These are phyloP conservation scores for Aphelocoma californica DNA, from an alignment of 2,797 vertebrate genomes.

Conservation along the genomic window DNA sequence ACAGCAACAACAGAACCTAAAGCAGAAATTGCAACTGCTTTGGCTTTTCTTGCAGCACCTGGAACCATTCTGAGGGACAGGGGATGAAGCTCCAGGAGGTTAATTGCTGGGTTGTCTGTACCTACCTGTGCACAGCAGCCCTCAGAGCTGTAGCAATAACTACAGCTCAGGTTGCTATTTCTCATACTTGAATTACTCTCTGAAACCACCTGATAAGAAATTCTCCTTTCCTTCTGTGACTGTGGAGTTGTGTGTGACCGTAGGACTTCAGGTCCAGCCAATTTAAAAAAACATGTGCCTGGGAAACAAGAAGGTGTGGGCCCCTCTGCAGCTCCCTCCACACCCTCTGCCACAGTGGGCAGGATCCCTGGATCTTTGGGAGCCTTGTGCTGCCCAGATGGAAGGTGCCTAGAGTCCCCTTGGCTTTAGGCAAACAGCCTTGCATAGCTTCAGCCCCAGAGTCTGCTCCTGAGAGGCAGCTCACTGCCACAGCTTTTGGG, in stretches of 20 bases:
- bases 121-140: background rate
- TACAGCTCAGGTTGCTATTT: background rate
- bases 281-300: background rate
- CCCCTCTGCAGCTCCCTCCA: background rate
- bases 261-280: background rate
- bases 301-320: background rate
- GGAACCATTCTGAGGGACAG: background rate
- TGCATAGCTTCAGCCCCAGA: background rate
- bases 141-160: background rate
- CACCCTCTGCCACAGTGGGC: background rate
- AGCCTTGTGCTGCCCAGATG: background rate
- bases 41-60: background rate
- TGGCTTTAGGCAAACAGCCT: background rate
- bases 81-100: background rate
- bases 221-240: background rate
- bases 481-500: background rate
- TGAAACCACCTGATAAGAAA: background rate
- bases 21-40: background rate
- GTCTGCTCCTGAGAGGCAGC: background rate
- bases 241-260: accelerated
- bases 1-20: background rate
- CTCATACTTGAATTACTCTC: background rate
- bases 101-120: background rate
- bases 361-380: background rate
- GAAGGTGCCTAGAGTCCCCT: background rate